A percentile compares a stretch with the other conserved stretches of the same genome.
Evolutionary conservation across 2,797 vertebrate species (phyloP).

Genomic region (Basileuterus tristriatus): DNA sequence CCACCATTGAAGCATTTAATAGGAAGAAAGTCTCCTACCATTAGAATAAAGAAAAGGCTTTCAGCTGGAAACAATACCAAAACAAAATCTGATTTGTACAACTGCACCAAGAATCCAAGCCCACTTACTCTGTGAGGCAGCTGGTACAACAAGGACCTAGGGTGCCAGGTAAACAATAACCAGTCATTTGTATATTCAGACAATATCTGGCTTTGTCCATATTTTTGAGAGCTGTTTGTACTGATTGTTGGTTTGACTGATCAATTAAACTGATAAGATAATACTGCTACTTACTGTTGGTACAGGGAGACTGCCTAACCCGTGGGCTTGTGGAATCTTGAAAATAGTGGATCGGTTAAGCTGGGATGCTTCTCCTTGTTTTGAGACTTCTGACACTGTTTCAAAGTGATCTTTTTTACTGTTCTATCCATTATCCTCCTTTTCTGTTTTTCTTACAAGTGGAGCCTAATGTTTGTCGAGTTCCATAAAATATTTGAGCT

Average conservation of each 20-base stretch:
- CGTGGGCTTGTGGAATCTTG: background rate
- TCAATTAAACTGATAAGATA: background rate
- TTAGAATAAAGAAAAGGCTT: conserved; percentile 53
- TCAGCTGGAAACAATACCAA: conserved; percentile 55
- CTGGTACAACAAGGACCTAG: conserved; percentile 7
- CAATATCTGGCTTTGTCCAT: background rate
- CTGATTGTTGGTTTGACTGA: conserved; percentile 1
- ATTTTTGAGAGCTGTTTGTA: conserved; percentile 4
- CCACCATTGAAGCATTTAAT: conserved; percentile 68
- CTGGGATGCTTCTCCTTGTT: background rate
- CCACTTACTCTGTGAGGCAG: background rate
- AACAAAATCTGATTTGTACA: conserved; percentile 50
- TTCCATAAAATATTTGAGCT: conserved; percentile 47
- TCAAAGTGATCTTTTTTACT: conserved; percentile 14
- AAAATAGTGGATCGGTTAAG: conserved; percentile 9
- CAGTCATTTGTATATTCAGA: background rate
- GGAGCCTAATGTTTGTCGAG: background rate
- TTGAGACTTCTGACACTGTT: conserved; percentile 7
- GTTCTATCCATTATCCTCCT: conserved; percentile 8
- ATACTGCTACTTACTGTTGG: background rate
- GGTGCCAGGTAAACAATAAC: conserved; percentile 28
- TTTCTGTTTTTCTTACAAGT: conserved; percentile 26
- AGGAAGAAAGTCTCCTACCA: conserved; percentile 55
- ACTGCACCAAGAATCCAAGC: conserved; percentile 9
- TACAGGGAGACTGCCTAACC: background rate